Percentiles rank a stretch among this genome's conserved stretches.
Evolutionary conservation across 2,113 vertebrate genomes (phyloP).

Genomic region (Gymnorhina tibicen): DNA sequence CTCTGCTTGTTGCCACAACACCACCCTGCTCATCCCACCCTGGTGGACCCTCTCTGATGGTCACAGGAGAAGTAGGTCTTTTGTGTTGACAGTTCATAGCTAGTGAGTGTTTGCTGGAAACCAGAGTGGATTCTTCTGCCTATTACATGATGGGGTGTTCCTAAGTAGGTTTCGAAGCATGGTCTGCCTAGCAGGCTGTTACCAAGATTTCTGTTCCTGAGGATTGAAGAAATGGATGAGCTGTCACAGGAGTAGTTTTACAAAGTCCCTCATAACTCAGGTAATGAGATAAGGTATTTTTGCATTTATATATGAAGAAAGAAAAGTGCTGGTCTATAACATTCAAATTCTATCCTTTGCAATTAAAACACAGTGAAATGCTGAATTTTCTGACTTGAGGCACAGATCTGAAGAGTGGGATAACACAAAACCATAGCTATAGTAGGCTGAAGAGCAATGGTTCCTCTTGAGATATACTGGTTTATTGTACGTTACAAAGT

Average conservation of each 20-base stretch:
- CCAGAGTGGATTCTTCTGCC: background rate
- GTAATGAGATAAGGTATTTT: background rate
- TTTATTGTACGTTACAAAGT: background rate
- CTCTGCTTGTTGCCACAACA: rapidly evolving
- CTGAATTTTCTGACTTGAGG: background rate
- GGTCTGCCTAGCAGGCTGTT: background rate
- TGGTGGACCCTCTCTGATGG: background rate
- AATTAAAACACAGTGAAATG: background rate
- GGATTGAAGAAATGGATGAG: background rate
- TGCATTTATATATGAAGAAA: background rate
- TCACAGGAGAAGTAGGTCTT: background rate
- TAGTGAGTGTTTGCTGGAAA: background rate
- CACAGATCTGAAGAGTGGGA: background rate
- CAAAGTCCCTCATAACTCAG: background rate
- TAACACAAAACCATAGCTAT: background rate
- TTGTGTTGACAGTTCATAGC: background rate
- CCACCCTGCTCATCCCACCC: background rate
- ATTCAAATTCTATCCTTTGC: background rate
- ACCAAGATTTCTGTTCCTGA: background rate
- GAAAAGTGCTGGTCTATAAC: background rate
- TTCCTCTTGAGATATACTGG: background rate
- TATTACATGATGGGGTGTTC: rapidly evolving
- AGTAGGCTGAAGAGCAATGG: background rate
- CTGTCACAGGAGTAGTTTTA: background rate
- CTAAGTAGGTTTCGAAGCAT: background rate